phyloP scores from a whole-genome alignment of 1,140 invertebrate genomes.

The Copidosoma floridanum region DNA sequence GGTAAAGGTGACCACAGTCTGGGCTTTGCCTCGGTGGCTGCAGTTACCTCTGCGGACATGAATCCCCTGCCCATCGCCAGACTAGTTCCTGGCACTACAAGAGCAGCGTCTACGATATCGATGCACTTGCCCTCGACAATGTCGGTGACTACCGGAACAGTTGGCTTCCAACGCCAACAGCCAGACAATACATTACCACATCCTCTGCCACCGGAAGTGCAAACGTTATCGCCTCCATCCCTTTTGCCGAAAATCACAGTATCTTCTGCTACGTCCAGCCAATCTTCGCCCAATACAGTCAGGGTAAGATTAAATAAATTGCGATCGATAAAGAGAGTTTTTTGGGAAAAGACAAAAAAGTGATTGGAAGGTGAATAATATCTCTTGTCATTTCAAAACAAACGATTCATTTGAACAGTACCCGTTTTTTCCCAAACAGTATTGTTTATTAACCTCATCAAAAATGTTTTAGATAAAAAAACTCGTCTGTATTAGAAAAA shows the following conservation, averaged over 20 bases:
- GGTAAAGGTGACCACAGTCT: constrained; percentile 39
- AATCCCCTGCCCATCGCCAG: constrained; percentile 25
- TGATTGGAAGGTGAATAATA: too few species aligned
- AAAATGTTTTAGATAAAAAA: too few species aligned
- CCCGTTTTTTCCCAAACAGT: too few species aligned
- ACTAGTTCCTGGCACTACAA: constrained; percentile 10
- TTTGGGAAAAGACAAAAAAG: too few species aligned
- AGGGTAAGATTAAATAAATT: too few species aligned
- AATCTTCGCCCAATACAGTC: too few species aligned
- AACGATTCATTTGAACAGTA: too few species aligned
- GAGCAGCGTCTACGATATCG: constrained; percentile 4
- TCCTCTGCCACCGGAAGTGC: constrained; percentile 27
- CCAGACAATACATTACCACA: constrained; percentile 5
- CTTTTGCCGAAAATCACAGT: constrained; percentile 2
- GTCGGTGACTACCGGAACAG: constrained; percentile 11
- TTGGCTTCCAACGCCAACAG: constrained; percentile 20
- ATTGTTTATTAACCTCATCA: too few species aligned
- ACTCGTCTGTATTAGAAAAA: too few species aligned
- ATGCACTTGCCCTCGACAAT: constrained; percentile 6
- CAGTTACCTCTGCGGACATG: constrained; percentile 28
- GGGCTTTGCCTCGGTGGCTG: constrained; percentile 36
- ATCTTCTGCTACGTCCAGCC: background rate
- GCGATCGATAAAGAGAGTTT: too few species aligned
- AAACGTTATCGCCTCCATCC: constrained; percentile 28
- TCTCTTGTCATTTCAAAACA: too few species aligned